Evolutionary conservation across 2,113 vertebrate species (phyloP).

Genomic region (Callithrix jacchus): DNA sequence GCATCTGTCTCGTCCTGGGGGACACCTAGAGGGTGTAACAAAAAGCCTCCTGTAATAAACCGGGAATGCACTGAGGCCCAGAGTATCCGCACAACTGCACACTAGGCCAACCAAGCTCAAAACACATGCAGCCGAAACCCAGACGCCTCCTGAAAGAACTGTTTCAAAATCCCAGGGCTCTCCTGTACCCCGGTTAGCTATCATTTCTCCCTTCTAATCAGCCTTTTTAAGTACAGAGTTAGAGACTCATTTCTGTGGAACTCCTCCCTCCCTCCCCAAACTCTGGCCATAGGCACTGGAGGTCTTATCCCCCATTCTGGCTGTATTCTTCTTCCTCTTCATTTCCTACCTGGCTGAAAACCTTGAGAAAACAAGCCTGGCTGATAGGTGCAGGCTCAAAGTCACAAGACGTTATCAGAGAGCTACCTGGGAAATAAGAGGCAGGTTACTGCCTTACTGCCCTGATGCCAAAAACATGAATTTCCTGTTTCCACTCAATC

Average conservation of each 20-base stretch:
- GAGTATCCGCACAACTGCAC: background rate
- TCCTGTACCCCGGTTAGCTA: background rate
- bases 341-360: background rate
- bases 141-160: background rate
- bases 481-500: background rate
- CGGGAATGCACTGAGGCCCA: background rate
- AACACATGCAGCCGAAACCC: background rate
- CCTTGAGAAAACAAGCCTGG: background rate
- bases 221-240: background rate
- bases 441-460: background rate
- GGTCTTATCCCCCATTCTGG: background rate
- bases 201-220: slow-evolving; percentile 5
- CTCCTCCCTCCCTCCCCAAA: background rate
- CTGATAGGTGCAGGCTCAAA: background rate
- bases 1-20: background rate
- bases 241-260: background rate
- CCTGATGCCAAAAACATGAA: background rate
- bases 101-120: background rate
- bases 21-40: background rate
- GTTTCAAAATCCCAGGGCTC: background rate
- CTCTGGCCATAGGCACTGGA: background rate
- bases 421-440: fast-evolving
- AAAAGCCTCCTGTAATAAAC: background rate
- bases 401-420: background rate
- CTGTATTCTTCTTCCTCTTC: background rate